phyloP scores from a whole-genome alignment of 2,797 vertebrate species.

The Argyrosomus regius region DNA sequence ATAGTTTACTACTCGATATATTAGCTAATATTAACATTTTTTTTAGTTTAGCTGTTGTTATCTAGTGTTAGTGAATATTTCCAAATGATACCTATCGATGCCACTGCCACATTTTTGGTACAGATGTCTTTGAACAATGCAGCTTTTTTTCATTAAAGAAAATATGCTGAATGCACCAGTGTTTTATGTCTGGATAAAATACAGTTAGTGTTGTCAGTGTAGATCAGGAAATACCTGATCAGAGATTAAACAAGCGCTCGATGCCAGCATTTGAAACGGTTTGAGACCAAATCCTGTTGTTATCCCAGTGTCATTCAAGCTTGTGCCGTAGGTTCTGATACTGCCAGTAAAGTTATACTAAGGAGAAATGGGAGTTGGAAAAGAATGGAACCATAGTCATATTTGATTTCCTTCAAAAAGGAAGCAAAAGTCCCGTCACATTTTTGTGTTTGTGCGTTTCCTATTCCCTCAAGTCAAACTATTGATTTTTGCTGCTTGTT shows the following conservation, averaged over 20 bases:
- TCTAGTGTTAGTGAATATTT: background rate
- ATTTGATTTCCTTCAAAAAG: conserved; percentile 30
- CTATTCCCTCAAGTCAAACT: conserved; percentile 35
- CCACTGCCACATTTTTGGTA: too few relatives aligned
- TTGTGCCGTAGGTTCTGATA: background rate
- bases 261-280: background rate
- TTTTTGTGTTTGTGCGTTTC: conserved; percentile 31
- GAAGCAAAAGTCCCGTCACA: background rate
- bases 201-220: background rate
- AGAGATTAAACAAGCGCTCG: background rate
- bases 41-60: background rate
- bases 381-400: background rate
- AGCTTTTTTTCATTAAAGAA: background rate
- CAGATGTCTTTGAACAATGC: too few relatives aligned
- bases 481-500: conserved; percentile 38
- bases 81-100: background rate
- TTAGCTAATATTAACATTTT: background rate
- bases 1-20: too few relatives aligned
- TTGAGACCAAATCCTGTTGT: background rate
- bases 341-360: background rate
- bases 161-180: background rate
- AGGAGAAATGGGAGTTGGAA: background rate
- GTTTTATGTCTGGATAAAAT: background rate
- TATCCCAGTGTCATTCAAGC: background rate
- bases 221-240: background rate